These are phyloP conservation scores for Thyatira batis DNA, from an alignment of 2,888 invertebrate species.

Conservation along the genomic window DNA sequence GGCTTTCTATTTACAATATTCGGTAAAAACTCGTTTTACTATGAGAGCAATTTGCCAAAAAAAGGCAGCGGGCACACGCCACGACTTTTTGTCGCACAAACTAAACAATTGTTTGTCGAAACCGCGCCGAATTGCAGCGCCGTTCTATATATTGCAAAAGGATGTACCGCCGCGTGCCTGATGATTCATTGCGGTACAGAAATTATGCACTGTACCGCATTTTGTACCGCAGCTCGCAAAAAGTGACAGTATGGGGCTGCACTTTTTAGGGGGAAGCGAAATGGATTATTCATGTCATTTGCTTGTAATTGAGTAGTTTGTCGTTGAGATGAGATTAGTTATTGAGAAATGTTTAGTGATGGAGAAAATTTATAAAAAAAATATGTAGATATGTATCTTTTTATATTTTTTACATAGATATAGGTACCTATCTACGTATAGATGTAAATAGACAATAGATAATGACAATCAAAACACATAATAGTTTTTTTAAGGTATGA, in stretches of 20 bases:
- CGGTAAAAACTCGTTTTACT: constrained; percentile 2
- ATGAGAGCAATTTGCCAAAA: constrained; percentile 37
- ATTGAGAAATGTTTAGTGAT: background rate
- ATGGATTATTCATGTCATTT: constrained; percentile 40
- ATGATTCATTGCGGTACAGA: constrained; percentile 45
- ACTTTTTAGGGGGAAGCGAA: constrained; percentile 26
- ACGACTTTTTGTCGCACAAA: constrained; percentile 21
- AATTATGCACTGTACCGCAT: constrained; percentile 17
- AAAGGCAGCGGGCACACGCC: constrained; percentile 15
- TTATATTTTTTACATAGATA: too few species aligned
- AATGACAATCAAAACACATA: too few species aligned
- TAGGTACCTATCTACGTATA: too few species aligned
- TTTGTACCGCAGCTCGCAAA: constrained; percentile 18
- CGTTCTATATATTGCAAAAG: constrained; percentile 67
- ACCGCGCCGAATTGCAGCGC: constrained; percentile 69
- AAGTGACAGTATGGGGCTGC: too few species aligned
- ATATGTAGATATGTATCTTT: too few species aligned
- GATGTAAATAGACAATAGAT: too few species aligned
- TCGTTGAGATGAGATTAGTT: background rate
- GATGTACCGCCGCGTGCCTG: constrained; percentile 68
- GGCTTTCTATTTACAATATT: constrained; percentile 15
- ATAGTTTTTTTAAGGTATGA: too few species aligned
- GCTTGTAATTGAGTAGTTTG: constrained; percentile 3
- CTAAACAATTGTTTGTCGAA: constrained; percentile 44
- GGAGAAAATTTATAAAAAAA: too few species aligned